Evolutionary conservation across 1,140 invertebrate species (phyloP).

Genomic region (Pseudomyrmex flavicornis): DNA sequence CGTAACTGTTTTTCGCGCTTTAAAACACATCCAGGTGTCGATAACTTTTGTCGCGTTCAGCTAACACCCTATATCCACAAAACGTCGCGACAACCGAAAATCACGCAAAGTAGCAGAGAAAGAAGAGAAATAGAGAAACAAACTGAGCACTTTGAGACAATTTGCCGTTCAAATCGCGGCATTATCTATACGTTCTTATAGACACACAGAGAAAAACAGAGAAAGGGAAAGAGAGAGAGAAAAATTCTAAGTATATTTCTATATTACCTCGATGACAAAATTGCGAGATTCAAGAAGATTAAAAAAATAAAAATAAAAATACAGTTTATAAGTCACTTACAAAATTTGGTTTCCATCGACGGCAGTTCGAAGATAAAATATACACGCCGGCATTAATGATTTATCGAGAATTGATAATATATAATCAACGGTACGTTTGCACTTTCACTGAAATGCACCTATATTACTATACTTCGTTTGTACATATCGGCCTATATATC

Average conservation of each 20-base stretch:
- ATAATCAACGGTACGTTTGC: slow-evolving; percentile 23
- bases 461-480: no score
- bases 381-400: not conserved
- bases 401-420: not conserved
- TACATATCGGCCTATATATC: not conserved
- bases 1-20: slow-evolving; percentile 57
- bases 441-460: not conserved
- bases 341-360: slow-evolving; percentile 5
- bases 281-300: no score
- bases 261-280: no score
- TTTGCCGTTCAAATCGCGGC: not conserved
- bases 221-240: not conserved
- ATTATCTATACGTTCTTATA: not conserved
- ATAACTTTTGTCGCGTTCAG: slow-evolving; percentile 37
- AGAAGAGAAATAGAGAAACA: slow-evolving; percentile 5
- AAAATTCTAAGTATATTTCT: no score
- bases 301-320: no score
- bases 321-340: not conserved
- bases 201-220: not conserved
- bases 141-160: slow-evolving; percentile 5
- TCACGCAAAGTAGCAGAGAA: not conserved
- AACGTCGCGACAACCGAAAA: slow-evolving; percentile 32
- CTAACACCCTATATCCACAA: not conserved
- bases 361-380: not conserved
- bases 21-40: slow-evolving; percentile 43